Evolutionary conservation across 1,140 invertebrate species (phyloP).

Genomic region (Octopus sinensis): DNA sequence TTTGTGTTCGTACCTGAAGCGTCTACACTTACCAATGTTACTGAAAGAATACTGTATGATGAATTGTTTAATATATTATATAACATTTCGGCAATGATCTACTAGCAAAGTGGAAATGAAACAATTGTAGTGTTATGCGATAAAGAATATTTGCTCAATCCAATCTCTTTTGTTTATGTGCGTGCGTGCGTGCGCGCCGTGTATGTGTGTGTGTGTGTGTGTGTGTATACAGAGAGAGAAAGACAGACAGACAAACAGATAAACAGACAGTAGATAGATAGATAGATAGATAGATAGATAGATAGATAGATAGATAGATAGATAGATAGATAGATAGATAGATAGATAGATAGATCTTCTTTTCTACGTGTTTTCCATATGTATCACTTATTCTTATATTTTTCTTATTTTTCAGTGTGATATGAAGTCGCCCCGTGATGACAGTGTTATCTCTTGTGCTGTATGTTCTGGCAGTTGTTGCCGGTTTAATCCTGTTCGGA

Average conservation of each 20-base stretch:
- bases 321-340: not conserved
- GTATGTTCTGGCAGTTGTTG: constrained; percentile 38
- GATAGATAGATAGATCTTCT: not conserved
- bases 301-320: not conserved
- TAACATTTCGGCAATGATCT: too few relatives aligned
- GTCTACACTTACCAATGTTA: too few relatives aligned
- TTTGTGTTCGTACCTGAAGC: too few relatives aligned
- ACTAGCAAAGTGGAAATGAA: too few relatives aligned
- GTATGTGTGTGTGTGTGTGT: not conserved
- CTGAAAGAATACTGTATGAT: too few relatives aligned
- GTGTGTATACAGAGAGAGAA: not conserved
- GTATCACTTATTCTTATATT: not conserved
- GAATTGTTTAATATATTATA: too few relatives aligned
- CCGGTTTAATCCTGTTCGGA: constrained; percentile 34
- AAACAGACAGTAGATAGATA: not conserved
- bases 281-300: constrained; percentile 3
- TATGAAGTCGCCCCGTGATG: constrained; percentile 23
- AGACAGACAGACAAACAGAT: not conserved
- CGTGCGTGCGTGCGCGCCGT: not conserved
- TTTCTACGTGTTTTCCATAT: not conserved
- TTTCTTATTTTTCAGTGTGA: not conserved
- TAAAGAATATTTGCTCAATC: too few relatives aligned
- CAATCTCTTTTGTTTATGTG: not conserved
- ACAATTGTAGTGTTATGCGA: too few relatives aligned
- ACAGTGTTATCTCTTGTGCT: constrained; percentile 32